Conservation (phyloP, 2,888 invertebrate genomes). For the Caenorhabditis sp. region DNA sequence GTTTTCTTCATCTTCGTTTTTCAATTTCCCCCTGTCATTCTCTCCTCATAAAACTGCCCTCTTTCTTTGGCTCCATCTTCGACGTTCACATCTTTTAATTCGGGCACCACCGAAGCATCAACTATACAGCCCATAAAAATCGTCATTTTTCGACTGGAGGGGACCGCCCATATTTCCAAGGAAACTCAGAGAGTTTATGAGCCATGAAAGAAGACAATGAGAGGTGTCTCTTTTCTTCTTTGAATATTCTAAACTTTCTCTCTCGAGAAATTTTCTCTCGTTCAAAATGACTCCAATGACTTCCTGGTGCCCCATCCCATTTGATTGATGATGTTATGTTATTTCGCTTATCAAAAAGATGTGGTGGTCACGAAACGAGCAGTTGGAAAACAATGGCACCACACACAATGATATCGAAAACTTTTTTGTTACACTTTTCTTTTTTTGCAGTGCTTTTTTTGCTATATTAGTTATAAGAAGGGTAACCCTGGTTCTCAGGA, state of each 20-base stretch:
- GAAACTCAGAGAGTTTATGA: slow-evolving; percentile 22
- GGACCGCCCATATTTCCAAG: slow-evolving; percentile 31
- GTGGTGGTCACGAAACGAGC: slow-evolving; percentile 13
- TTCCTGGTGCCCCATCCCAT: slow-evolving; percentile 11
- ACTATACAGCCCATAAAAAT: slow-evolving; percentile 39
- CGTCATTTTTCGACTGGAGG: neutral
- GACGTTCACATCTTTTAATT: neutral
- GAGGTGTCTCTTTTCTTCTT: slow-evolving; percentile 10
- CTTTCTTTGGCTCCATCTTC: neutral
- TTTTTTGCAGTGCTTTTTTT: slow-evolving; percentile 1
- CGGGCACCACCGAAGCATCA: neutral
- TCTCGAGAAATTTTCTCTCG: neutral
- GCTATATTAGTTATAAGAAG: neutral
- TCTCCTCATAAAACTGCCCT: slow-evolving; percentile 10
- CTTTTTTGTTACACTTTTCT: slow-evolving; percentile 2
- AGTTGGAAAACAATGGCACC: slow-evolving; percentile 29
- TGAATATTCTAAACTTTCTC: slow-evolving; percentile 25
- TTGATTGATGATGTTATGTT: slow-evolving; percentile 41
- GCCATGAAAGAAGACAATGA: slow-evolving; percentile 5
- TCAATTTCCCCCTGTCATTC: slow-evolving; percentile 2
- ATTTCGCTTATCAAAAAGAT: slow-evolving; percentile 26
- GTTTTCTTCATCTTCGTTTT: slow-evolving; percentile 16
- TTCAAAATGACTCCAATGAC: neutral
- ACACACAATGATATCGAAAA: slow-evolving; percentile 19
- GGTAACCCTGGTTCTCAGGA: neutral